Conservation (phyloP, 2,113 vertebrate species). For the Canis aureus region DNA sequence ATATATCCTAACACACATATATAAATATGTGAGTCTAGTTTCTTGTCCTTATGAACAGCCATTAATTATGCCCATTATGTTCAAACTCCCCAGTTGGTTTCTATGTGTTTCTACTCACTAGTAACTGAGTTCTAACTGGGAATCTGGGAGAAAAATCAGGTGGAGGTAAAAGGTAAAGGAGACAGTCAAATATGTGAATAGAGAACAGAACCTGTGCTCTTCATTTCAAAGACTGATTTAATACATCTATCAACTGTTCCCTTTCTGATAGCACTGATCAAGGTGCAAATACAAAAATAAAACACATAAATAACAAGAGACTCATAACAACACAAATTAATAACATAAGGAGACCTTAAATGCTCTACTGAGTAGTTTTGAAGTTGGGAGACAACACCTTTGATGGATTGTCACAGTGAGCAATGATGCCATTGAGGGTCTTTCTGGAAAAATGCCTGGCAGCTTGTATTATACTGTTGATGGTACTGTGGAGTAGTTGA, state of each 20-base stretch:
- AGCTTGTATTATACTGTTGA: neutral
- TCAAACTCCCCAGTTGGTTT: rapidly evolving
- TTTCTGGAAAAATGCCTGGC: constrained; percentile 32
- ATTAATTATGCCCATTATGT: neutral
- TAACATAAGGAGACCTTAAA: constrained; percentile 42
- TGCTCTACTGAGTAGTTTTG: constrained; percentile 30
- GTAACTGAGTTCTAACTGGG: neutral
- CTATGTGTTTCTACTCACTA: neutral
- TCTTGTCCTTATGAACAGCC: neutral
- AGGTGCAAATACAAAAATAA: constrained; percentile 67
- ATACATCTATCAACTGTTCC: neutral
- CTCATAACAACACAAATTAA: constrained; percentile 28
- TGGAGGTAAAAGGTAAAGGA: neutral
- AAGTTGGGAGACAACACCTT: constrained; percentile 27
- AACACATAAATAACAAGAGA: constrained; percentile 37
- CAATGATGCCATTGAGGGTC: neutral
- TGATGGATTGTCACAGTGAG: constrained; percentile 20
- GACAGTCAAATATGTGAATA: neutral
- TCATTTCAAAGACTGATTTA: neutral
- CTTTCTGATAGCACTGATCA: constrained; percentile 51
- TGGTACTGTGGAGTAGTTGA: neutral
- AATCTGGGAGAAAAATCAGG: neutral
- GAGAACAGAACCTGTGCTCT: neutral
- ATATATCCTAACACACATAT: neutral
- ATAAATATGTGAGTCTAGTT: neutral